Conservation (phyloP, 35 echinoderm and acorn worm species). For the Diadema setosum region DNA sequence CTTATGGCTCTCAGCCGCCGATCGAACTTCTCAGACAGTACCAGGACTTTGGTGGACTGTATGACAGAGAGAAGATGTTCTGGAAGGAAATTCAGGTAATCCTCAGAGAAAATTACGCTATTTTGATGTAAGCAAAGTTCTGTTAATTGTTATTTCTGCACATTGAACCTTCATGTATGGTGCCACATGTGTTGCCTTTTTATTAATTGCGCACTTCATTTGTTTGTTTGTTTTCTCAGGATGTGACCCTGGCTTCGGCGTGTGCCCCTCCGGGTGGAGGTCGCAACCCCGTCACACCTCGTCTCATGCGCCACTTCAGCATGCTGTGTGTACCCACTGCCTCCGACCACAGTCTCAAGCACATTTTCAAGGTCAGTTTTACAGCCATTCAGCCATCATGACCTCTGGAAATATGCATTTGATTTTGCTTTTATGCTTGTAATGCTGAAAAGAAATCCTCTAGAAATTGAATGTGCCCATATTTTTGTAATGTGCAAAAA, state of each 20-base stretch:
- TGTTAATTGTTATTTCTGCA: too few species aligned
- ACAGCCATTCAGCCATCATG: too few species aligned
- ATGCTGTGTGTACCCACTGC: conserved; percentile 97
- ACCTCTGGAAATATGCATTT: too few species aligned
- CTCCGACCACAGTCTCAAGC: conserved; percentile 91
- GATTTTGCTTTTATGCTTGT: too few species aligned
- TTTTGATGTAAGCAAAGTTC: too few species aligned
- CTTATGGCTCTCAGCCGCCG: conserved; percentile 96
- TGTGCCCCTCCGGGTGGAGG: conserved; percentile 98
- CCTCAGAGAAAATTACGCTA: not conserved
- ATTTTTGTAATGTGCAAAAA: too few species aligned
- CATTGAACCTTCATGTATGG: too few species aligned
- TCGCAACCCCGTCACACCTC: conserved; percentile 96
- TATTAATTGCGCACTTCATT: too few species aligned
- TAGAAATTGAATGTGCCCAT: too few species aligned
- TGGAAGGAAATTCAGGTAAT: conserved; percentile 97
- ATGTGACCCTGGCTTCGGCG: conserved; percentile 81
- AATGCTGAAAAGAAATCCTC: too few species aligned
- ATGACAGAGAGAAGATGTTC: conserved; percentile 97
- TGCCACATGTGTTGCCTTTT: too few species aligned
- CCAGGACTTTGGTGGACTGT: conserved; percentile 92
- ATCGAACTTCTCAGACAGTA: conserved; percentile 95
- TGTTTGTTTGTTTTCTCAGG: conserved; percentile 37
- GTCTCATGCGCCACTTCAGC: conserved; percentile 80
- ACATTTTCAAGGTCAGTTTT: conserved; percentile 97